phyloP scores from a whole-genome alignment of 2,888 invertebrate species.

The Ischnura elegans region DNA sequence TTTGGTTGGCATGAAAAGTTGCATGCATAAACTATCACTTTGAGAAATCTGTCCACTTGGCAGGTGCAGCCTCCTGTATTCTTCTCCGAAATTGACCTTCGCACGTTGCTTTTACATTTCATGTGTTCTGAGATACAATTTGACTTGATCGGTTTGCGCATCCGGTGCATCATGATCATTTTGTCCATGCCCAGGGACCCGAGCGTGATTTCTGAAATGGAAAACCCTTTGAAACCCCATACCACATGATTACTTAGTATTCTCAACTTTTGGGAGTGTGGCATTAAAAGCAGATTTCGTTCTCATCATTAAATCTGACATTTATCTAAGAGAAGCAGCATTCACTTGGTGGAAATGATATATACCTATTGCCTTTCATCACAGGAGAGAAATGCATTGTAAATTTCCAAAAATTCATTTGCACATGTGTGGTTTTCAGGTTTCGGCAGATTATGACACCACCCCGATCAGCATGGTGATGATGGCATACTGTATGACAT shows the following conservation, averaged over 20 bases:
- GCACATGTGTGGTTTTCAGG: not conserved
- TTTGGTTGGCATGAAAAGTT: not conserved
- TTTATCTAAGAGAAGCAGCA: not conserved
- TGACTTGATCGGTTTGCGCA: not conserved
- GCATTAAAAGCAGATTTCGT: too few species aligned
- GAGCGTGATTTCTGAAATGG: too few species aligned
- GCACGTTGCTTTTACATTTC: not conserved
- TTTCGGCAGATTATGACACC: constrained; percentile 26
- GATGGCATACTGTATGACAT: constrained; percentile 32
- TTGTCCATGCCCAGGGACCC: too few species aligned
- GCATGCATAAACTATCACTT: not conserved
- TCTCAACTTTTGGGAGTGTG: too few species aligned
- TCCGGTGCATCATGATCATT: too few species aligned
- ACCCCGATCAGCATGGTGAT: constrained; percentile 12
- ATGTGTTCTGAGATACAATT: not conserved
- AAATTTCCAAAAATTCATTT: not conserved
- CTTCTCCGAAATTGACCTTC: not conserved
- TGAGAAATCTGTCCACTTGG: not conserved
- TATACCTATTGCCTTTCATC: not conserved
- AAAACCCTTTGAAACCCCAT: too few species aligned
- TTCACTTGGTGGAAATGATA: not conserved
- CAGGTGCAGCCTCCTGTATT: not conserved
- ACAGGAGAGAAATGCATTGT: not conserved
- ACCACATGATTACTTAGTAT: too few species aligned
- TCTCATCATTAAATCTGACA: not conserved